These are phyloP conservation scores for Glyptemys insculpta DNA, from an alignment of 2,797 vertebrate genomes.

Conservation along the genomic window DNA sequence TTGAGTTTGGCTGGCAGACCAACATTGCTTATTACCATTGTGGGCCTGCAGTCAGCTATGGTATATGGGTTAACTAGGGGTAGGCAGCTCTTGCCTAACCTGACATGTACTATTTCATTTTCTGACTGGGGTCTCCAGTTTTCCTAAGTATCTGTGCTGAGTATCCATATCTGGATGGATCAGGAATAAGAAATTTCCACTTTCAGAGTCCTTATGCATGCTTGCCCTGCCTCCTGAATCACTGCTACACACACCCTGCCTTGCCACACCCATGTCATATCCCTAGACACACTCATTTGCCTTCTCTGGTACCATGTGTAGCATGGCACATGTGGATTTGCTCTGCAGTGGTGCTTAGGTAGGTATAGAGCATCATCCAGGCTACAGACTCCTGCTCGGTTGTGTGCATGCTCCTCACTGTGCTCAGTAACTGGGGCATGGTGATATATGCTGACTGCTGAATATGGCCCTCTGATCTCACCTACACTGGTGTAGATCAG, in stretches of 20 bases:
- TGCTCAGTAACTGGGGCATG: not conserved
- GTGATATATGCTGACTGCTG: fast-evolving
- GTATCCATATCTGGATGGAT: not conserved
- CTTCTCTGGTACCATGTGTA: not conserved
- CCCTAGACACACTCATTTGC: not conserved
- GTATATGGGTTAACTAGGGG: not conserved
- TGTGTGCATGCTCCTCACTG: not conserved
- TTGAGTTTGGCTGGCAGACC: not conserved
- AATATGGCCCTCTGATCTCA: not conserved
- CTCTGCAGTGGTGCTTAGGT: fast-evolving
- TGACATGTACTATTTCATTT: not conserved
- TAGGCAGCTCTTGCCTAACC: not conserved
- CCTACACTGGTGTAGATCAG: not conserved
- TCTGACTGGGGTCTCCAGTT: not conserved
- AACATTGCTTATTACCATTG: not conserved
- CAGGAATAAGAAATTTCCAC: not conserved
- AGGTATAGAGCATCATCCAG: not conserved
- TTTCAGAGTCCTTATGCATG: not conserved
- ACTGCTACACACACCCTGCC: not conserved
- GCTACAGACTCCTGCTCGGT: not conserved
- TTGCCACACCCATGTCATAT: not conserved
- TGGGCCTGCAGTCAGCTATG: not conserved
- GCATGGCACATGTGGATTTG: not conserved
- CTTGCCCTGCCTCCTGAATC: not conserved
- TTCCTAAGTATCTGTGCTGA: not conserved